Conservation (phyloP, 2,113 vertebrate genomes). For the Ailuropoda melanoleuca region DNA sequence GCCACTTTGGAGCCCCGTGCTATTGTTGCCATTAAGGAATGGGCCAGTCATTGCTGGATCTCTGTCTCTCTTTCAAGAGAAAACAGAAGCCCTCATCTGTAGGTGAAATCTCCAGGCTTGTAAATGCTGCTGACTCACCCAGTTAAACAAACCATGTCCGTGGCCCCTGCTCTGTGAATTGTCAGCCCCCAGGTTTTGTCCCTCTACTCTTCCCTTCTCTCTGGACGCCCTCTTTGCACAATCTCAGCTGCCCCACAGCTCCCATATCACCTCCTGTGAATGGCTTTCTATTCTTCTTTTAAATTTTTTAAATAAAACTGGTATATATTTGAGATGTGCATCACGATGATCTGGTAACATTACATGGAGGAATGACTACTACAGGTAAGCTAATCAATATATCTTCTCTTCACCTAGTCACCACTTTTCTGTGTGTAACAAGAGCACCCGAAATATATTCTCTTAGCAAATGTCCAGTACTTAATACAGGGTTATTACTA, state of each 20-base stretch:
- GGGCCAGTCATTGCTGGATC: neutral
- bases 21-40: neutral
- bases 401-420: neutral
- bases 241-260: neutral
- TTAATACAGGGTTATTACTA: neutral
- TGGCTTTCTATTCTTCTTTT: neutral
- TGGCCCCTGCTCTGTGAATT: neutral
- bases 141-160: accelerated
- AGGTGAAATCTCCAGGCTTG: neutral
- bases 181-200: neutral
- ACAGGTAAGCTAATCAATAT: neutral
- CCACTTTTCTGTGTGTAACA: neutral
- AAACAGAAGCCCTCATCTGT: neutral
- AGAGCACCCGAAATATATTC: neutral
- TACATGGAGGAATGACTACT: neutral
- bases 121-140: neutral
- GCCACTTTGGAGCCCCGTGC: neutral
- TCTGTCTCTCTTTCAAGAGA: neutral
- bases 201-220: neutral
- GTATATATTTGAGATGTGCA: neutral
- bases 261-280: neutral
- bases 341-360: neutral
- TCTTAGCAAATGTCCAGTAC: neutral
- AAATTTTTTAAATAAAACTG: neutral
- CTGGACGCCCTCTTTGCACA: neutral